Evolutionary conservation across 2,888 invertebrate genomes (phyloP).

Genomic region (Timema cristinae): DNA sequence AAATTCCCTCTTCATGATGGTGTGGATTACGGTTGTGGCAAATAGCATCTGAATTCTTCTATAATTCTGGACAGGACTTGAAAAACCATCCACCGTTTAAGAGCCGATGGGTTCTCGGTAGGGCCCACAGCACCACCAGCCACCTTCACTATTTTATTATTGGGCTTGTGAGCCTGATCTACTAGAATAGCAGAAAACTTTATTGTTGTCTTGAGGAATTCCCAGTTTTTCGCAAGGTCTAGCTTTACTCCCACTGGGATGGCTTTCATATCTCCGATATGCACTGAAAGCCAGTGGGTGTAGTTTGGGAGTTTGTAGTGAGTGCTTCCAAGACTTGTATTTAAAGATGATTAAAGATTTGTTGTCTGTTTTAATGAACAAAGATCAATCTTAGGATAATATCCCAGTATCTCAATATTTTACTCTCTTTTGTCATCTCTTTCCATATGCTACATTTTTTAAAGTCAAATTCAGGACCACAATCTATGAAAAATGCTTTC

Average conservation of each 20-base stretch:
- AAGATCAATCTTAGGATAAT: neutral
- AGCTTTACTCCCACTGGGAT: neutral
- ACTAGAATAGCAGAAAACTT: neutral
- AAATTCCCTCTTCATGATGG: neutral
- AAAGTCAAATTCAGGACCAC: too few relatives aligned
- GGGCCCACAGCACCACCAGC: constrained; percentile 1
- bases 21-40: neutral
- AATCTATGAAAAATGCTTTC: too few relatives aligned
- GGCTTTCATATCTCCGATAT: too few relatives aligned
- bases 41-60: neutral
- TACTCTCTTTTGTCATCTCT: too few relatives aligned
- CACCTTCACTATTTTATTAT: constrained; percentile 4
- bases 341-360: neutral
- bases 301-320: too few relatives aligned
- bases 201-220: constrained; percentile 1
- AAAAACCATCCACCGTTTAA: neutral
- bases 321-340: neutral
- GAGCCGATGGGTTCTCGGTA: neutral
- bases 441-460: too few relatives aligned
- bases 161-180: neutral
- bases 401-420: too few relatives aligned
- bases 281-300: too few relatives aligned
- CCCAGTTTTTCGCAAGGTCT: constrained; percentile 2
- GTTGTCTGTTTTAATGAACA: constrained; percentile 3
- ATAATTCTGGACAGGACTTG: neutral